phyloP scores from a whole-genome alignment of 1,140 invertebrate species.

The Berghia stephanieae region DNA sequence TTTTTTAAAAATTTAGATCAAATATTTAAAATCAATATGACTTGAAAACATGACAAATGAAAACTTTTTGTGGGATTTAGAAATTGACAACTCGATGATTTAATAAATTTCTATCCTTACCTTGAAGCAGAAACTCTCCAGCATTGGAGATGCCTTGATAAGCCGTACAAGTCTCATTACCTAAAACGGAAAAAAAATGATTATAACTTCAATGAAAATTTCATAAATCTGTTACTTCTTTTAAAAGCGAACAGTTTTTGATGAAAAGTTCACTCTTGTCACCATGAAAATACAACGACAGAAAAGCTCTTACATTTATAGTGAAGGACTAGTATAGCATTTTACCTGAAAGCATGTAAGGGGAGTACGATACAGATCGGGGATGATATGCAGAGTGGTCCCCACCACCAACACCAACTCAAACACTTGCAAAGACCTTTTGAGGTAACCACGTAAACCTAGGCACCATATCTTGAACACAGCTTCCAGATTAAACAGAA shows the following conservation, averaged over 20 bases:
- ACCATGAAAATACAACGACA: neutral
- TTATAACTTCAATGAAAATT: too few relatives aligned
- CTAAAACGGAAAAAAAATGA: conserved; percentile 68
- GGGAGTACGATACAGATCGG: conserved; percentile 85
- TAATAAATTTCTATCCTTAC: conserved; percentile 62
- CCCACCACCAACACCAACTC: conserved; percentile 93
- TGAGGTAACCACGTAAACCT: conserved; percentile 92
- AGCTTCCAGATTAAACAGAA: conserved; percentile 93
- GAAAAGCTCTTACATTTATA: neutral
- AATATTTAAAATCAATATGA: too few relatives aligned
- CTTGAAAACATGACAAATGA: too few relatives aligned
- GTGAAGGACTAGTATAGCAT: neutral
- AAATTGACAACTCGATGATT: too few relatives aligned
- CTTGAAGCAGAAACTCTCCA: conserved; percentile 99
- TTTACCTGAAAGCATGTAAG: conserved; percentile 95
- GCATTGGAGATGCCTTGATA: conserved; percentile 97
- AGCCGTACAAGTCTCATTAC: conserved; percentile 93
- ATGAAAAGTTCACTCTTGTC: too few relatives aligned
- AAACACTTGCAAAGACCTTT: conserved; percentile 98
- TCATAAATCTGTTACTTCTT: too few relatives aligned
- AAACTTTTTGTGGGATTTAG: too few relatives aligned
- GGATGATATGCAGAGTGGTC: conserved; percentile 95
- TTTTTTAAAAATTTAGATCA: too few relatives aligned
- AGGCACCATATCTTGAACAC: conserved; percentile 98
- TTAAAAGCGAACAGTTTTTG: too few relatives aligned